Evolutionary conservation across 1,140 invertebrate species (phyloP), one percentile per base, ranked within the genome.

Genomic region (Lepidotrigona ventralis): DNA sequence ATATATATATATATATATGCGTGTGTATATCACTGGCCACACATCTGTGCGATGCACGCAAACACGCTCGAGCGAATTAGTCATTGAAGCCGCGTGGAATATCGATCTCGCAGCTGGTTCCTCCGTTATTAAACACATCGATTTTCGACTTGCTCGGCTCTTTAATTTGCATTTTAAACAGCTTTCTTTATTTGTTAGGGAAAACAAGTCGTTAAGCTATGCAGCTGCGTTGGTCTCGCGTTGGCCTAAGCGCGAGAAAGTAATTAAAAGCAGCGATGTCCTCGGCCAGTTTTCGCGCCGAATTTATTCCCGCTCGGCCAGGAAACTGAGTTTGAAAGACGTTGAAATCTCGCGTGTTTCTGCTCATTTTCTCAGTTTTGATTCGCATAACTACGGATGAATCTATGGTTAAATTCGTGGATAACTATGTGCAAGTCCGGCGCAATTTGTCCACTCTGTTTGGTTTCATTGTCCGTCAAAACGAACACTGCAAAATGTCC

Each of bases 131-230:
- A 81, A 81, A 68, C 79, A 54, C 54, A 68, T 73, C 71, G 71
- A 81, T 81, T 81, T 81, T 81, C 79, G 29, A 56, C 58, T 66
- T 81, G 17, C 71, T 66, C 58, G 51, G 60, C 33, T 75, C 51
- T 68, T 81, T 75, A 66, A 81, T 81, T 81, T 81, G 79, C 79
- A 81, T 81, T 81, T 81, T 81, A 74, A 81, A 23, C 71, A 66
- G 79, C 19, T 75, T 81, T 29, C 5, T 81, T 81, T 81, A 75
- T 81, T 81, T 81, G 56, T 75, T 56, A 26, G 23, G 51, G 79
- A 75, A 81, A 81, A 81, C 51, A 81, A 56, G 29, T 71, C 71
- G 70, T 64, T 54, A 64, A 81, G 26, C 70, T 39, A 26, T 21
- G 58, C 29, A 26, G 79, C 21, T 63, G 58, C 46, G 56, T 26